Evolutionary conservation across 2,888 invertebrate species (phyloP).

Genomic region (Epicampocera succincta): DNA sequence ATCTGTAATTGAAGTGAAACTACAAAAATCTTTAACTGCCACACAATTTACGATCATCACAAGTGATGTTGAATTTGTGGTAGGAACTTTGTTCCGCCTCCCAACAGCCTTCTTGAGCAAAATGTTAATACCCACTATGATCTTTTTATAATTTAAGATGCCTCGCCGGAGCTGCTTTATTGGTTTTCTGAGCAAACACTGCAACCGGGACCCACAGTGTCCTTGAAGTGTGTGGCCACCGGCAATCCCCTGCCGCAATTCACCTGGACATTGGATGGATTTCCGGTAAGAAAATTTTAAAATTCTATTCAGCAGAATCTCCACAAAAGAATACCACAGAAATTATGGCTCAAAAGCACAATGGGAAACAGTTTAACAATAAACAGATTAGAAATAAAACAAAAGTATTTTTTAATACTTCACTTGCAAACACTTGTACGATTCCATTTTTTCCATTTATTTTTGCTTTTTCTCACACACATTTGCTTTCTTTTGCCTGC

Average conservation of each 20-base stretch:
- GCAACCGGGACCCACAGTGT: constrained; percentile 94
- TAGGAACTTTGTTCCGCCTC: too few relatives aligned
- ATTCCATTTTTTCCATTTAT: not conserved
- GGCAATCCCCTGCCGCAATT: constrained; percentile 97
- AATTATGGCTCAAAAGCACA: not conserved
- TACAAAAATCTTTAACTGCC: too few relatives aligned
- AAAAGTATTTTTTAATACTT: not conserved
- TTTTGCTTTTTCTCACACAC: not conserved
- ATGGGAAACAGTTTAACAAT: not conserved
- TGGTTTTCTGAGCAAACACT: constrained; percentile 96
- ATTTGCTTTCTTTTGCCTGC: constrained; percentile 4
- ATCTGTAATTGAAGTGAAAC: too few relatives aligned
- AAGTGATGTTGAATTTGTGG: too few relatives aligned
- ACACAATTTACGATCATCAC: too few relatives aligned
- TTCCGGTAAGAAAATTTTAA: constrained; percentile 86
- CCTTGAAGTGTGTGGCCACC: constrained; percentile 95
- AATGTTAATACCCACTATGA: too few relatives aligned
- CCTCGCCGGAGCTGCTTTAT: constrained; percentile 93
- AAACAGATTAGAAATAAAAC: not conserved
- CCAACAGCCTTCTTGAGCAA: too few relatives aligned
- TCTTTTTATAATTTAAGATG: constrained; percentile 84
- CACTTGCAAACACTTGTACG: not conserved
- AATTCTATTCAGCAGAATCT: constrained; percentile 37
- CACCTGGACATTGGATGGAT: constrained; percentile 94
- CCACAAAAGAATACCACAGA: not conserved